Conservation (phyloP, 1,140 invertebrate species). For the Pteromalus puparum region DNA sequence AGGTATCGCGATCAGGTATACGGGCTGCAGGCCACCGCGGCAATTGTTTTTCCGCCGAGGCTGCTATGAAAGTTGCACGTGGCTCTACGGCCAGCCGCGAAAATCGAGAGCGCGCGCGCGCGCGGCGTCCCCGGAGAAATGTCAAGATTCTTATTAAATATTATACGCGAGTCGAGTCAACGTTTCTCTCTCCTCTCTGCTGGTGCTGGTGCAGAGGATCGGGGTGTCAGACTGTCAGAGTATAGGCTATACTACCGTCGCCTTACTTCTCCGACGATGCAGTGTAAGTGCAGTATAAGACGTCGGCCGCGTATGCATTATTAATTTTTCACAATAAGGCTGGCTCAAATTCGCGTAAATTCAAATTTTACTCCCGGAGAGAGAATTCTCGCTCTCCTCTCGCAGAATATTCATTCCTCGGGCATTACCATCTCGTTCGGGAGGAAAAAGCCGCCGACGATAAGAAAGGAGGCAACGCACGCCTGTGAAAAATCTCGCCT, state of each 20-base stretch:
- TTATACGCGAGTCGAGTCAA: conserved; percentile 38
- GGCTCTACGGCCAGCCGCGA: conserved; percentile 11
- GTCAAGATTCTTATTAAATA: conserved; percentile 62
- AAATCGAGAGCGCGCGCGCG: background rate
- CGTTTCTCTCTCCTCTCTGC: background rate
- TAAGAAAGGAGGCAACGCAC: background rate
- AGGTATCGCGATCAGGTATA: background rate
- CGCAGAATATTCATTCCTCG: background rate
- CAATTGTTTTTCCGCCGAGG: background rate
- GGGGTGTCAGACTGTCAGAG: too few species aligned
- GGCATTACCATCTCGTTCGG: background rate
- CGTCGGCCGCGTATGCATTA: too few species aligned
- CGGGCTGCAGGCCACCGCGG: background rate
- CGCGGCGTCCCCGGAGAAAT: conserved; percentile 50
- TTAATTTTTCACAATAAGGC: too few species aligned
- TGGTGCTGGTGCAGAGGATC: background rate
- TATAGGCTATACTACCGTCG: too few species aligned
- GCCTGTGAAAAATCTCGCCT: background rate
- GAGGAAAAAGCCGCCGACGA: background rate
- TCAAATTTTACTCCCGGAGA: too few species aligned
- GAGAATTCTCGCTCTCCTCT: background rate
- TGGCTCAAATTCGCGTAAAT: too few species aligned
- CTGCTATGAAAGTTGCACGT: conserved; percentile 22
- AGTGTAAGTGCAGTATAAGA: too few species aligned
- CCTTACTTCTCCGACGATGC: too few species aligned